phyloP scores from a whole-genome alignment of 2,797 vertebrate species.

The Melanogrammus aeglefinus region DNA sequence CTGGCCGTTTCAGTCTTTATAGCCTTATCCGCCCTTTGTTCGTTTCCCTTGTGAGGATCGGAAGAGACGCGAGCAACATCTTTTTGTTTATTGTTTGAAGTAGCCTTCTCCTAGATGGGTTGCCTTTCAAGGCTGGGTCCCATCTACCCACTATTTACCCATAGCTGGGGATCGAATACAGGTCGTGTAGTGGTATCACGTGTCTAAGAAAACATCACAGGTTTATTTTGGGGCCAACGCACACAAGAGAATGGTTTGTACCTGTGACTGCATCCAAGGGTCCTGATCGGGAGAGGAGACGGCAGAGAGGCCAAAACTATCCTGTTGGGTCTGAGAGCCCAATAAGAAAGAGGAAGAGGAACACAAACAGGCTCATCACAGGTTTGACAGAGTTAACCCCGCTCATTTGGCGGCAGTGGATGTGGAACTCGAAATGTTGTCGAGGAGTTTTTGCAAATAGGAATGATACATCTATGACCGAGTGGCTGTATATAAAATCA shows the following conservation, averaged over 20 bases:
- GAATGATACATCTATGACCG: constrained; percentile 24
- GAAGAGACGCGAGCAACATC: too few species aligned
- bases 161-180: too few species aligned
- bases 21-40: too few species aligned
- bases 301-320: neutral
- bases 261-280: neutral
- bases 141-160: too few species aligned
- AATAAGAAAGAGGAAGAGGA: neutral
- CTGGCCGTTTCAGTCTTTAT: too few species aligned
- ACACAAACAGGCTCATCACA: neutral
- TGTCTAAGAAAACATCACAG: neutral
- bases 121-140: too few species aligned
- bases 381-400: neutral
- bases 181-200: neutral
- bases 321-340: neutral
- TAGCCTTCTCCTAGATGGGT: too few species aligned
- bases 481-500: constrained; percentile 49
- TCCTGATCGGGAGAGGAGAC: neutral
- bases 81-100: too few species aligned
- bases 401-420: neutral
- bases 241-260: neutral
- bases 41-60: too few species aligned
- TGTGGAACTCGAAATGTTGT: neutral
- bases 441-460: constrained; percentile 13
- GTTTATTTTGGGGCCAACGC: neutral